These are phyloP conservation scores for Verasper variegatus DNA, from an alignment of 2,113 vertebrate genomes.

Conservation along the genomic window DNA sequence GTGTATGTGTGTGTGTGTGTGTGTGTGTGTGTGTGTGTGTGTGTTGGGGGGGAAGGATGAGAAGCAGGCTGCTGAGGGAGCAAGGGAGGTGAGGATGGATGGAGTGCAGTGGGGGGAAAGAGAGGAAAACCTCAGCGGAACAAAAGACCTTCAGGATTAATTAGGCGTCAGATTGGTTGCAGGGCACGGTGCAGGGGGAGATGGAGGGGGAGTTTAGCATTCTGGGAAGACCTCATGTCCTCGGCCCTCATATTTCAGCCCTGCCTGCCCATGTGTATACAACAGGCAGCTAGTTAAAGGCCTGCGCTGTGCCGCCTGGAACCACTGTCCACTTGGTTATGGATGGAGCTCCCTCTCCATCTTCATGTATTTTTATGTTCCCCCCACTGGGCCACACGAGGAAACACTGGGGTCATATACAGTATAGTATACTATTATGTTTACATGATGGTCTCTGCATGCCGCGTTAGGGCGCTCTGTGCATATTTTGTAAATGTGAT, in stretches of 20 bases:
- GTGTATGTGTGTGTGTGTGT: constrained; percentile 3
- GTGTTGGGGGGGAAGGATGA: constrained; percentile 29
- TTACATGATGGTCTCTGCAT: constrained; percentile 61
- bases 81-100: constrained; percentile 68
- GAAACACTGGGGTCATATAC: constrained; percentile 63
- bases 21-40: background rate
- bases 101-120: constrained; percentile 67
- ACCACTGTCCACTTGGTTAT: constrained; percentile 73
- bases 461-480: background rate
- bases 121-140: constrained; percentile 78
- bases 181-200: constrained; percentile 59
- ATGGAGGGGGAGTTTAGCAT: constrained; percentile 72
- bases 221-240: constrained; percentile 71
- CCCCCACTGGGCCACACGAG: constrained; percentile 50
- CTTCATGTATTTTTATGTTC: constrained; percentile 72
- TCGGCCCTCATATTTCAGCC: constrained; percentile 79
- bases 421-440: constrained; percentile 58
- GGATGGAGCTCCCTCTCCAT: constrained; percentile 59
- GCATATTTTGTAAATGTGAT: constrained; percentile 22
- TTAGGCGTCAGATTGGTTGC: constrained; percentile 85
- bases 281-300: constrained; percentile 74
- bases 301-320: constrained; percentile 64
- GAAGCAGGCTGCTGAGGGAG: constrained; percentile 47
- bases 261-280: constrained; percentile 73
- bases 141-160: constrained; percentile 87